Evolutionary conservation across 2,888 invertebrate genomes (phyloP).

Genomic region (Mallateleia sp.): DNA sequence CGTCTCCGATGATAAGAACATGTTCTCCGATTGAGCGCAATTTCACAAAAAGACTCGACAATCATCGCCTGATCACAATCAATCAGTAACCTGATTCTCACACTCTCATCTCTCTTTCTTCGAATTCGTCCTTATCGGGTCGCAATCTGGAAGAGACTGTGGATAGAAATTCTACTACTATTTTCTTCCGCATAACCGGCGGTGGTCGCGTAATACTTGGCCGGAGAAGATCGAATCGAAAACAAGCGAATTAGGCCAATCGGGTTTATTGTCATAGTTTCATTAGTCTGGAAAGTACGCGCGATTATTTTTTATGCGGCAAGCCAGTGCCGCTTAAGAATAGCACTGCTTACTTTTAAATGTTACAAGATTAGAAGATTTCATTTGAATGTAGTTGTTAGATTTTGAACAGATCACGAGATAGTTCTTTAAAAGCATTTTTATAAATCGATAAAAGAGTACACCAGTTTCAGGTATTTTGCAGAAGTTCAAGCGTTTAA

Average conservation of each 20-base stretch:
- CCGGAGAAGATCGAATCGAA: constrained; percentile 17
- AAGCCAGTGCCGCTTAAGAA: too few relatives aligned
- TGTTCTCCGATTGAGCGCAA: constrained; percentile 48
- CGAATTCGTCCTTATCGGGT: constrained; percentile 37
- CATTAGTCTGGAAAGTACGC: background rate
- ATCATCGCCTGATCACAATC: constrained; percentile 46
- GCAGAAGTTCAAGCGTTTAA: too few relatives aligned
- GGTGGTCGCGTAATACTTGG: constrained; percentile 6
- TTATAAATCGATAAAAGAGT: too few relatives aligned
- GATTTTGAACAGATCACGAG: constrained; percentile 16
- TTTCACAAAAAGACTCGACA: constrained; percentile 49
- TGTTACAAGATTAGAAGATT: constrained; percentile 43
- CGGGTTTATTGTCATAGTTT: constrained; percentile 24
- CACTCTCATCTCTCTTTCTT: constrained; percentile 17
- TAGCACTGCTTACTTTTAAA: background rate
- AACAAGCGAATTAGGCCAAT: constrained; percentile 18
- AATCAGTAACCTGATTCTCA: constrained; percentile 63
- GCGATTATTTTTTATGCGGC: too few relatives aligned
- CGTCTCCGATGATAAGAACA: constrained; percentile 31
- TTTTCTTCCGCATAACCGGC: constrained; percentile 40
- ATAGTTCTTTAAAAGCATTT: too few relatives aligned
- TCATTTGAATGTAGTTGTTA: background rate
- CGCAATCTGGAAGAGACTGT: constrained; percentile 29
- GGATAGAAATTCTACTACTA: constrained; percentile 39
- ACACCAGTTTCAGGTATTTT: too few relatives aligned